Percentiles rank a stretch among this genome's conserved stretches.
These are phyloP conservation scores for Geothlypis trichas DNA, from an alignment of 2,113 vertebrate genomes.

Conservation along the genomic window DNA sequence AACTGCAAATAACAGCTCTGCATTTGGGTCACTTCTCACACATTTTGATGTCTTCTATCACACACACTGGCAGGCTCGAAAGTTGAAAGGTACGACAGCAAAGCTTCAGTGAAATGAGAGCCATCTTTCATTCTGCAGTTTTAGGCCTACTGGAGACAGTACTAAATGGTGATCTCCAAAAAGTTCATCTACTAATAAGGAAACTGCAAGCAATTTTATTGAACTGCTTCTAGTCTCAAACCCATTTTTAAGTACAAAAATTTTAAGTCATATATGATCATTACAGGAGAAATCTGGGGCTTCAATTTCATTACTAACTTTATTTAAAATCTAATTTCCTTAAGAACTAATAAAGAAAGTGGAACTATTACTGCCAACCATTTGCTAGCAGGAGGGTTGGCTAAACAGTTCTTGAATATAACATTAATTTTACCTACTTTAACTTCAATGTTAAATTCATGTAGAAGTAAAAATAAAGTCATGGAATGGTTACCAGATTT, in stretches of 20 bases:
- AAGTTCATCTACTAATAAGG: not conserved
- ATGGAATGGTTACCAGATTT: not conserved
- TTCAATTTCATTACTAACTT: not conserved
- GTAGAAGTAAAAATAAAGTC: not conserved
- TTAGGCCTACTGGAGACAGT: not conserved
- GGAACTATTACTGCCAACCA: not conserved
- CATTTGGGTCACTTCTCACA: conserved; percentile 70
- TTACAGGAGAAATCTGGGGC: not conserved
- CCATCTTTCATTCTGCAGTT: not conserved
- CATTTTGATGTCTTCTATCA: conserved; percentile 66
- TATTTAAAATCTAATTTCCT: not conserved
- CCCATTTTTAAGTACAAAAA: not conserved
- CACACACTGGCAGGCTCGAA: conserved; percentile 48
- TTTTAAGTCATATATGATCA: not conserved
- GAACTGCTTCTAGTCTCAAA: not conserved
- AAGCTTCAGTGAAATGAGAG: conserved; percentile 35
- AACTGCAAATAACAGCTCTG: conserved; percentile 64
- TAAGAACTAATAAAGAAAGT: not conserved
- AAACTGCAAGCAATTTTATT: not conserved
- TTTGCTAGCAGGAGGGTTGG: not conserved
- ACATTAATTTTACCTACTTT: not conserved
- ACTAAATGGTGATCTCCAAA: not conserved
- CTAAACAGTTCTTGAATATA: not conserved
- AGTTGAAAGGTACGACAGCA: conserved; percentile 58
- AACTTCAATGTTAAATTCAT: not conserved